A percentile compares a stretch with the other conserved stretches of the same genome.
Evolutionary conservation across 1,140 invertebrate species (phyloP).

Genomic region (Spodoptera frugiperda): DNA sequence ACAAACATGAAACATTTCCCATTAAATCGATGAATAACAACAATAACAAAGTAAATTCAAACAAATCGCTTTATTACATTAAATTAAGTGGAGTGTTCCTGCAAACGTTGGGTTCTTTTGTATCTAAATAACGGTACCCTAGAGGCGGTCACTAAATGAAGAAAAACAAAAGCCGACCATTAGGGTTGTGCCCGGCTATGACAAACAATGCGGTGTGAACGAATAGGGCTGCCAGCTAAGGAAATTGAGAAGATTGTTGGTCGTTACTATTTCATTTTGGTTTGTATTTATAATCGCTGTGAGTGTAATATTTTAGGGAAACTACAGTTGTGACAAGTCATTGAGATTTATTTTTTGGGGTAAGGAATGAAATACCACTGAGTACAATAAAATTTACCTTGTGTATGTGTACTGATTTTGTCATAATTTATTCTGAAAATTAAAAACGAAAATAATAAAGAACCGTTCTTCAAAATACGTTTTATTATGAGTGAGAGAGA

Average conservation of each 20-base stretch:
- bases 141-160: conserved; percentile 62
- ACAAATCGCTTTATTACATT: conserved; percentile 46
- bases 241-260: neutral
- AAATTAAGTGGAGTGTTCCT: conserved; percentile 56
- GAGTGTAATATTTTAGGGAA: no score
- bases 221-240: conserved; percentile 14
- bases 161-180: conserved; percentile 73
- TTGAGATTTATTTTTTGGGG: no score
- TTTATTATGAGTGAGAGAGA: no score
- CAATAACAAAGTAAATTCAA: conserved; percentile 31
- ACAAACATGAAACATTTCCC: no score
- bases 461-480: no score
- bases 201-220: conserved; percentile 61
- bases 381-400: no score
- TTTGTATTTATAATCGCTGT: no score
- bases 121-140: conserved; percentile 57
- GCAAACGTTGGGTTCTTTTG: conserved; percentile 61
- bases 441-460: no score
- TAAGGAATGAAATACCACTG: no score
- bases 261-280: neutral
- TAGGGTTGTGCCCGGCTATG: conserved; percentile 62
- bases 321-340: no score
- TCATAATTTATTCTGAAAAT: no score
- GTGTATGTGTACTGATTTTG: no score
- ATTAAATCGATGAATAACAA: neutral